Evolutionary conservation across 2,888 invertebrate genomes (phyloP), one percentile per base, ranked within the genome.

Genomic region (Muscina levida): DNA sequence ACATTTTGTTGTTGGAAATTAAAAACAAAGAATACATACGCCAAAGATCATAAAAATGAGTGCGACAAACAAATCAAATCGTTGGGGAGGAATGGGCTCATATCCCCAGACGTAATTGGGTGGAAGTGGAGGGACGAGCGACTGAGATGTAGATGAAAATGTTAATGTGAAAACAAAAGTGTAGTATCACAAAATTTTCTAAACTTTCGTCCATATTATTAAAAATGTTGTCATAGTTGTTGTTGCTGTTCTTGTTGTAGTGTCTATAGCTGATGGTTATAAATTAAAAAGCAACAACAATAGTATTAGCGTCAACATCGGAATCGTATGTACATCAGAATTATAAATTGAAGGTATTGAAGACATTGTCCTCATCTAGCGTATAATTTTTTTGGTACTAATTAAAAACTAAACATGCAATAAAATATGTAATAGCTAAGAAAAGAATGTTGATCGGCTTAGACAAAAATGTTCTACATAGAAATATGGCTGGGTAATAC

Each of bases 141-240:
- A 17, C 0, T 57, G 57, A 22, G 39, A 22, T 17, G 22, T 4
- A 62, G 22, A 59, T 37, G 19, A 62, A 62, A 62, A 19, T 62
- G 62, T 53, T 72, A 22, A 48, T 37, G 46, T 24, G 37, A 57
- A 71, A 71, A 66, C 48, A 71, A 76, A 66, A 72, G 37, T 42
- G 72, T 72, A 57, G 72, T 39, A 22, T 46, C 26, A 67, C 57
- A 5, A 57, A 59, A 62, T 42, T 22, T 37, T 17, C 42, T 13
- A 42, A 62, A 62, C 62, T 42, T 15, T 10, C 39, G 22, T 42
- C 62, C 62, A 42, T 46, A 46, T 1, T 53, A 31, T 31, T 37
- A 19, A 62, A 13, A 37, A 62, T 42, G 42, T 62, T 56, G 42
- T 56, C 17, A 39, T 11, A 17, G 39, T 39, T 51, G 51, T 53